Evolutionary conservation across 2,797 vertebrate genomes (phyloP), one percentile per base, ranked within the genome.

Genomic region (Heterohyrax brucei): DNA sequence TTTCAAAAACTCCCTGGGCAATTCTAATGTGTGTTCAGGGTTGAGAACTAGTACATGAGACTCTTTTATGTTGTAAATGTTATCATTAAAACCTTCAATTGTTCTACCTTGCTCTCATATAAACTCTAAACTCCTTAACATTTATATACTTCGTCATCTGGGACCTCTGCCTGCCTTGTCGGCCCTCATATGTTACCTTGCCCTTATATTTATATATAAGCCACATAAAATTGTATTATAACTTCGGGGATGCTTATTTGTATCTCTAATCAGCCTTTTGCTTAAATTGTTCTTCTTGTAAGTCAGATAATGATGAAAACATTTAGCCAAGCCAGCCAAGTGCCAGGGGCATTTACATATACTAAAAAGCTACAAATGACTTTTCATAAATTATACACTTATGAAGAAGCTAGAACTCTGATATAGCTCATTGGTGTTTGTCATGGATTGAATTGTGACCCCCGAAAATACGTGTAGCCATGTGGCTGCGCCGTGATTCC

Each of bases 171-270:
- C 84, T 77, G 61, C 22, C 73, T 72, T 64, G 30, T 46, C 62
- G 77, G 39, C 18, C 39, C 28, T 86, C 72, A 2, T 87, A 53
- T 96, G 21, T 81, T 93, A 30, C 10, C 48, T 46, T 78, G 22
- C 21, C 59, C 33, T 88, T 95, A 73, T 46, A 19, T 91, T 95
- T 90, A 75, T 91, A 80, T 80, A 56, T 82, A 89, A 80, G 33
- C 76, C 53, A 68, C n/a, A 16, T 87, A 44, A 24, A 75, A 72
- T 83, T 50, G 33, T 72, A 7, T 80, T 66, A 26, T 76, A 72
- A 93, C 18, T 66, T 85, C 30, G 68, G 46, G 22, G 24, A 48
- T 94, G 1, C 76, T 75, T 84, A 30, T 83, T 86, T 95, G 33
- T 89, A 61, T 76, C 80, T 92, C 24, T 82, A 46, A 53, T 83